Base-by-base conservation (phyloP, 2,797 vertebrate species). In the Characodon lateralis region DNA sequence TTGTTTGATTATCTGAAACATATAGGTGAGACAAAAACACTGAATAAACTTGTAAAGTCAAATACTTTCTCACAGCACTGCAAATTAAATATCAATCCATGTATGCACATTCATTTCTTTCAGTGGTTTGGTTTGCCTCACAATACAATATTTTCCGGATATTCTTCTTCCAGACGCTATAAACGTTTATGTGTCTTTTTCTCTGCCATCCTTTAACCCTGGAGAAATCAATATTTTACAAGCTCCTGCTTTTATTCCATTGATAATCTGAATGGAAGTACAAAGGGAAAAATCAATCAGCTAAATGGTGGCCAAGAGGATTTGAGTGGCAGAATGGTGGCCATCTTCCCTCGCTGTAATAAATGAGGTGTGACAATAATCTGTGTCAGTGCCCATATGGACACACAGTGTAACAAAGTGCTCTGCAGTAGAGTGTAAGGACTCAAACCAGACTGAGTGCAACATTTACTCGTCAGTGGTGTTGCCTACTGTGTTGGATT, bases 241-340 rank as follows among this genome's bases (percentile, higher is more conserved):
- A 80, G 84, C 78, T 90, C 89, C 85, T 82, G 77, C 79, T 88
- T 89, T 91, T 89, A 93, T 90, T 84, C 65, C 89, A 91, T 86
- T 87, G 91, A 88, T 90, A 88, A 92, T 89, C 87, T 86, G 85
- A 88, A 92, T 83, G 24, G 80, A 89, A 70, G 79, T 86, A 72
- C 79, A 80, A 76, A 80, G 66, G 72, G 20, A 14, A 79, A 85
- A 93, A 92, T 92, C 93, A 95, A 92, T 94, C 93, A 83, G 88
- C 89, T 92, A 92, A 94, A 95, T 93, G 92, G 92, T 91, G 83
- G 83, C 73, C 93, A 93, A 94, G 91, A 92, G 91, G 93, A 94
- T 94, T 95, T 92, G 87, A 87, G 88, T 85, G 88, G 78, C 87
- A 71, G 86, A 70, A 90, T 12, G 9, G 61, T 24, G 78, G 87